These are phyloP conservation scores for Cyprinodon diabolis DNA, from an alignment of 2,797 vertebrate genomes.

Conservation along the genomic window DNA sequence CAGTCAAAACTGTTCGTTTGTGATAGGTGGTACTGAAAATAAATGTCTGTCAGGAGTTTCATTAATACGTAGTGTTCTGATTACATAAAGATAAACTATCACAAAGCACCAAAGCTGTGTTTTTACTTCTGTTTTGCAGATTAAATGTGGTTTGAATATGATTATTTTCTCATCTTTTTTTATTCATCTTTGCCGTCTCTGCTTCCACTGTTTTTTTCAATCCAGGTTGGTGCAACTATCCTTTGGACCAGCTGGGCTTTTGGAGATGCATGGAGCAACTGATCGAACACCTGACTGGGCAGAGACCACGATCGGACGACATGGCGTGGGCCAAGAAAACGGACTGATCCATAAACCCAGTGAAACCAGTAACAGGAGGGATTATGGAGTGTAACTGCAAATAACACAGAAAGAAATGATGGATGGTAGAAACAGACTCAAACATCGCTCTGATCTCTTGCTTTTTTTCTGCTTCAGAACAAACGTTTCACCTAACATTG, in stretches of 20 bases:
- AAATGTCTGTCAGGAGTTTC: too few species aligned
- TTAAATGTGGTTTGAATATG: background rate
- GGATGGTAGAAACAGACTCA: slow-evolving; percentile 6
- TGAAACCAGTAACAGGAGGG: slow-evolving; percentile 15
- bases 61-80: background rate
- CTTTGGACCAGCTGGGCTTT: slow-evolving; percentile 80
- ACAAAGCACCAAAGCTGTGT: background rate
- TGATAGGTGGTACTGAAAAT: too few species aligned
- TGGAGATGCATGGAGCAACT: slow-evolving; percentile 78
- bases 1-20: too few species aligned
- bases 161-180: background rate
- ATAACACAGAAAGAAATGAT: slow-evolving; percentile 1
- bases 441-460: slow-evolving; percentile 36
- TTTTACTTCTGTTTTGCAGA: background rate
- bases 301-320: slow-evolving; percentile 79
- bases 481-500: background rate
- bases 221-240: slow-evolving; percentile 83
- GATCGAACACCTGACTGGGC: slow-evolving; percentile 75
- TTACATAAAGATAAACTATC: background rate
- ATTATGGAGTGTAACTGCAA: slow-evolving; percentile 8
- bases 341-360: slow-evolving; percentile 49
- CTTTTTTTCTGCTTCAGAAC: slow-evolving; percentile 33
- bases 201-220: background rate
- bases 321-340: slow-evolving; percentile 82
- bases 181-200: too few species aligned